Conservation (phyloP, 2,888 invertebrate genomes). For the Orthosia cruda region DNA sequence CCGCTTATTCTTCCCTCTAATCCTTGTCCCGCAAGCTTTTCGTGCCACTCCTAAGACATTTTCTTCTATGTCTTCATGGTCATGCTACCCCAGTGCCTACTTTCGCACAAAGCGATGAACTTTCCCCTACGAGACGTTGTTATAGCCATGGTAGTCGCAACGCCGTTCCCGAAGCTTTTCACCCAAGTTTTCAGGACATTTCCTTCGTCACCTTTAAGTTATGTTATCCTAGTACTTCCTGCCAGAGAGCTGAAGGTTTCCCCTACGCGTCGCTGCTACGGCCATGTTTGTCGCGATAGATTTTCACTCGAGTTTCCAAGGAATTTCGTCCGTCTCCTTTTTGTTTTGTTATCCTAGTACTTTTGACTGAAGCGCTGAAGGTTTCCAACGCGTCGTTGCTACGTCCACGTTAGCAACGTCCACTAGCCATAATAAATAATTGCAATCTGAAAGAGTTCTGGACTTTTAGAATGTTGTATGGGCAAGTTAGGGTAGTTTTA, state of each 20-base stretch:
- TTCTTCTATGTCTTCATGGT: constrained; percentile 34
- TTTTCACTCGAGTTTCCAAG: not conserved
- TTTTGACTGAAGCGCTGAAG: not conserved
- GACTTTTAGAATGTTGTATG: too few species aligned
- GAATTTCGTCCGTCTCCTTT: not conserved
- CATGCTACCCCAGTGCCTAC: not conserved
- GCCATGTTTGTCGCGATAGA: not conserved
- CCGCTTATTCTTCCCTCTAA: constrained; percentile 75
- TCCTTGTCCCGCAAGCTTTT: constrained; percentile 22
- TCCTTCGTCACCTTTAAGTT: constrained; percentile 37
- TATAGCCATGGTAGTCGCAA: not conserved
- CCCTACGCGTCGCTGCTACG: constrained; percentile 5
- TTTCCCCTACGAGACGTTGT: not conserved
- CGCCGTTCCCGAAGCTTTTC: not conserved
- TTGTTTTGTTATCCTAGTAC: constrained; percentile 8
- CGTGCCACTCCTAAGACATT: constrained; percentile 54
- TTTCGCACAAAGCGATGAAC: not conserved
- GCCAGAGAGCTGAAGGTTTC: constrained; percentile 22
- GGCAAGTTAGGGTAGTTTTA: too few species aligned
- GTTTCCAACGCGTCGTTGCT: constrained; percentile 2
- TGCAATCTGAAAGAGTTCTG: too few species aligned
- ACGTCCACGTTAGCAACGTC: not conserved
- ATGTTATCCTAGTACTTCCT: constrained; percentile 9
- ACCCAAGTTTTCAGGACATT: constrained; percentile 12
- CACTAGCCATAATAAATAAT: too few species aligned